Base-by-base conservation (phyloP, 2,888 invertebrate species). In the Dioctria rufipes region DNA sequence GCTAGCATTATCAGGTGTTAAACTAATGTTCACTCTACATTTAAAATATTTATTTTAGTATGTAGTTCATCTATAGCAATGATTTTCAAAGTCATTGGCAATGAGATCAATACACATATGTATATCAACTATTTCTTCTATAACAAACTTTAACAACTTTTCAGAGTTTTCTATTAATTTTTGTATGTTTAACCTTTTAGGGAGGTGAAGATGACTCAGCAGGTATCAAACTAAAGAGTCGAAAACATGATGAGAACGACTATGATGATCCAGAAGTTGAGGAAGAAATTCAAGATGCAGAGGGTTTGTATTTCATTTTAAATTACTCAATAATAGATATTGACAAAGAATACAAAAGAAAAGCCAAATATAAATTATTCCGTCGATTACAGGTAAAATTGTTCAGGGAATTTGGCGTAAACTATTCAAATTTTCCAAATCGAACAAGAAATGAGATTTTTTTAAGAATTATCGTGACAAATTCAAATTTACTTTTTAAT, bases 241-340 rank as follows among this genome's bases (percentile, higher is more conserved):
- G 90, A 83, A 90, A 91, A 83, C 86, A 89, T 3, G 92, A 92
- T 84, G 92, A 93, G 85, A 92, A 92, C 83, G 93, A 92, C 83
- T 94, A 94, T 85, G 93, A 93, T 83, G 93, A 92, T 78, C 92
- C 92, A 0, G 92, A 93, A 83, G 92, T 91, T 3, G 91, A 87
- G 9, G 92, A 92, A 84, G 92, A 91, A 86, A 89, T 82, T 86
- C 86, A 51, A 60, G 39, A 39, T 37, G 78, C 43, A 54, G 42
- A 79, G 49, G 40, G 51, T 65, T 11, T 42, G 9, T 39, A 8
- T 9, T 65, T 39, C 51, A 65, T 42, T 43, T 69, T 25, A 25
- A 25, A 25, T 25, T 25, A 25, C 25, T 25, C 25, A 25, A 25
- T 25, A 42, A 37, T 25, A 65, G 11, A 11, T 43, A 58, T 63